These are phyloP conservation scores for Crossocerus cetratus DNA, from an alignment of 2,888 invertebrate genomes.

Conservation along the genomic window DNA sequence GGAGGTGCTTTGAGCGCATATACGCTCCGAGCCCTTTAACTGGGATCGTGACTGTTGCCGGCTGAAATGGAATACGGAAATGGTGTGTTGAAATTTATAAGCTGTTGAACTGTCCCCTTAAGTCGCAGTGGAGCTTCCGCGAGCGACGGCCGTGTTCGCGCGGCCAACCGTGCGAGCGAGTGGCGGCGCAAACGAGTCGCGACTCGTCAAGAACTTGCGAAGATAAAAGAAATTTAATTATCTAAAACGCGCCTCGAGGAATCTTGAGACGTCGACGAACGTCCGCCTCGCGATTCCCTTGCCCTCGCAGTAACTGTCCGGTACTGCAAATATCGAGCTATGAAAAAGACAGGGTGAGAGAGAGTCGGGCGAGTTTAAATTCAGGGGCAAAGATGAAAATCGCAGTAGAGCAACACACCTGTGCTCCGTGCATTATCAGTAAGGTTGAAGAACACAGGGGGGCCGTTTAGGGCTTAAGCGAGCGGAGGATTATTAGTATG, in stretches of 20 bases:
- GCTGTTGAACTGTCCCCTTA: no score
- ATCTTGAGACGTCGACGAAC: constrained; percentile 1
- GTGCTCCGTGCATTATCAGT: not conserved
- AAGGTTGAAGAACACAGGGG: not conserved
- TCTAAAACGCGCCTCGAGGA: not conserved
- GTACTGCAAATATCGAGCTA: no score
- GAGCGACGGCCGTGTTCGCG: no score
- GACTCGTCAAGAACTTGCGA: not conserved
- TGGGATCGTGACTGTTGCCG: no score
- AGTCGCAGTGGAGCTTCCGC: no score
- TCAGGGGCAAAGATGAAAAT: no score
- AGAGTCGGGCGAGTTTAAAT: not conserved
- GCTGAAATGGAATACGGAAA: no score
- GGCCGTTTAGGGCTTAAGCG: constrained; percentile 7
- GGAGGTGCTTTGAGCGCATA: no score
- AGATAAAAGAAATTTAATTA: not conserved
- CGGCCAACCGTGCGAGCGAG: not conserved
- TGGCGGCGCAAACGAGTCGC: not conserved
- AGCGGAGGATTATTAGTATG: constrained; percentile 39
- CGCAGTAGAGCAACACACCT: not conserved
- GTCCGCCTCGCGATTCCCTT: not conserved
- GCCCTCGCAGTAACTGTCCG: not conserved
- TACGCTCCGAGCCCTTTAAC: no score
- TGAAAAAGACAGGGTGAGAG: not conserved
- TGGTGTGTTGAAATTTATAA: no score